phyloP scores from a whole-genome alignment of 2,113 vertebrate species.

The Gymnobelideus leadbeateri region DNA sequence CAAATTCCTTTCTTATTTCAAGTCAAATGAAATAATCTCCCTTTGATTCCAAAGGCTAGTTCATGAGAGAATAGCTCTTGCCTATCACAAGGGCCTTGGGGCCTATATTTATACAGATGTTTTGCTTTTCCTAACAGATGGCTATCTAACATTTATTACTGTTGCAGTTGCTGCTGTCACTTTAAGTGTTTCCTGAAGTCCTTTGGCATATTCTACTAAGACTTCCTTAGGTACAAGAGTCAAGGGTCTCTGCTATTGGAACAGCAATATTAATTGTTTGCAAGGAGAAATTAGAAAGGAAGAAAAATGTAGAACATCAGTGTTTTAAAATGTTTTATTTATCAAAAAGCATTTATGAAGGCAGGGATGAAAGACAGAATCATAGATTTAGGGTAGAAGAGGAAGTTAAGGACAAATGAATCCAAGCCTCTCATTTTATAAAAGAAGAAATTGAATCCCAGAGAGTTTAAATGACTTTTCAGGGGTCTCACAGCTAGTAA shows the following conservation, averaged over 20 bases:
- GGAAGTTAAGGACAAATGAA: background rate
- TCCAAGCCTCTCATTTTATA: background rate
- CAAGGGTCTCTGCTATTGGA: background rate
- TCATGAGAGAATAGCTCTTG: slow-evolving; percentile 42
- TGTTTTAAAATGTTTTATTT: slow-evolving; percentile 1
- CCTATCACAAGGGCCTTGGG: slow-evolving; percentile 4
- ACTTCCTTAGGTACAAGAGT: background rate
- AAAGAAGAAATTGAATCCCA: background rate
- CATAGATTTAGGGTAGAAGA: background rate
- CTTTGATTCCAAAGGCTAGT: slow-evolving; percentile 43
- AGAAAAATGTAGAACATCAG: background rate
- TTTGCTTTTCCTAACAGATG: slow-evolving; percentile 60
- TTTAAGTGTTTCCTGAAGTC: slow-evolving; percentile 42
- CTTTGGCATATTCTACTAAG: background rate
- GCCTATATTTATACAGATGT: slow-evolving; percentile 61
- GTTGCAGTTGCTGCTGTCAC: slow-evolving; percentile 13
- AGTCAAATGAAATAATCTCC: slow-evolving; percentile 57
- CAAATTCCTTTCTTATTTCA: slow-evolving; percentile 56
- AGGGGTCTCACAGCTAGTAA: background rate
- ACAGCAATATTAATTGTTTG: background rate
- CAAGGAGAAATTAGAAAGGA: slow-evolving; percentile 13
- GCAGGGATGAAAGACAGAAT: background rate
- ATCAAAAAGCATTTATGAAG: background rate
- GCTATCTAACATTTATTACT: slow-evolving; percentile 8
- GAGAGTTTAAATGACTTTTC: background rate